These are phyloP conservation scores for Paelopatides confundens DNA, from an alignment of 53 echinoderm and acorn worm species.

Conservation along the genomic window DNA sequence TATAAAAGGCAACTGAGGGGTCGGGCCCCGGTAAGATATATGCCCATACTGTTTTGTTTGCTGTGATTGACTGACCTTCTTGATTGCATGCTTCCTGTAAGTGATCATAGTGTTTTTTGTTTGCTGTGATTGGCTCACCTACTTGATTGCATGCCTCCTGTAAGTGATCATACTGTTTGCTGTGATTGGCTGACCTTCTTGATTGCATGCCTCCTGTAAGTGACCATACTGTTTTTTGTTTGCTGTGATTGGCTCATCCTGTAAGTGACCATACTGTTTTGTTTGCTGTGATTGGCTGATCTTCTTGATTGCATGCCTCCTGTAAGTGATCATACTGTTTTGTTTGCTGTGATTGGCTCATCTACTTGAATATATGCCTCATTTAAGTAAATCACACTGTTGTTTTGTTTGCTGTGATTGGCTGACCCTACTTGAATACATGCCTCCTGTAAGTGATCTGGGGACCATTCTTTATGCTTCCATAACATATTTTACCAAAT, in stretches of 20 bases:
- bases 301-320: background rate
- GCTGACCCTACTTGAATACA: background rate
- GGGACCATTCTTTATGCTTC: no score
- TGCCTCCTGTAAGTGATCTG: background rate
- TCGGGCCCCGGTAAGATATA: slow-evolving; percentile 89
- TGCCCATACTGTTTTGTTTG: background rate
- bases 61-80: background rate
- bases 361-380: no score
- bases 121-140: no score
- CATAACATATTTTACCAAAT: no score
- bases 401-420: slow-evolving; percentile 2
- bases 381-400: background rate
- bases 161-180: background rate
- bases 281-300: background rate
- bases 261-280: background rate
- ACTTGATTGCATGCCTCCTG: no score
- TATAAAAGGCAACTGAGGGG: slow-evolving; percentile 87
- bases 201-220: background rate
- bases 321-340: background rate
- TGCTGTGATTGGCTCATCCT: no score
- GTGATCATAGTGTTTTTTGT: background rate
- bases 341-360: no score
- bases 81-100: background rate
- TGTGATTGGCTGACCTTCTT: background rate
- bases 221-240: background rate